A percentile compares a stretch with the other conserved stretches of the same genome.
These are phyloP conservation scores for Otis tarda DNA, from an alignment of 2,113 vertebrate species.

Conservation along the genomic window DNA sequence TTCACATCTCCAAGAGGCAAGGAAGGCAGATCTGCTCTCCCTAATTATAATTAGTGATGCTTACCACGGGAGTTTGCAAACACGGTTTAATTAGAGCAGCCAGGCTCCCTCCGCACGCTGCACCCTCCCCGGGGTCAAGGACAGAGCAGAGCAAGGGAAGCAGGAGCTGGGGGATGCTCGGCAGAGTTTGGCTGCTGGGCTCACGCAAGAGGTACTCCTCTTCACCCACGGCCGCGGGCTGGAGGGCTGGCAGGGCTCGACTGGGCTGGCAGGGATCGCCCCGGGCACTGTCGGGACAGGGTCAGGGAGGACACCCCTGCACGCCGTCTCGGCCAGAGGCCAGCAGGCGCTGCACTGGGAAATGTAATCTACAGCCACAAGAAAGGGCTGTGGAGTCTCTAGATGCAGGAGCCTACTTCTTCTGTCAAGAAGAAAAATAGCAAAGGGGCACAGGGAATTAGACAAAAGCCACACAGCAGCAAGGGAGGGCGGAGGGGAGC, in stretches of 20 bases:
- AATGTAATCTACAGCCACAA: slow-evolving; percentile 43
- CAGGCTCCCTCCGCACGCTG: background rate
- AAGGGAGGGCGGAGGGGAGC: background rate
- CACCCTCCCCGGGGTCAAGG: slow-evolving; percentile 18
- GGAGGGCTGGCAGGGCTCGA: background rate
- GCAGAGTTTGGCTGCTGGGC: background rate
- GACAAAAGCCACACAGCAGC: background rate
- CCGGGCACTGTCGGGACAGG: background rate
- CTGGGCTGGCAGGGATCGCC: background rate
- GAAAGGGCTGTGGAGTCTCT: slow-evolving; percentile 22
- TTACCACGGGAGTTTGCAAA: slow-evolving; percentile 60
- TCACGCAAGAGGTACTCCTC: background rate
- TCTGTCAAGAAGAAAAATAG: slow-evolving; percentile 63
- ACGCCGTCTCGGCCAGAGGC: background rate
- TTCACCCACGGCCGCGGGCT: background rate
- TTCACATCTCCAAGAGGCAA: background rate
- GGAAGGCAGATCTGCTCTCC: slow-evolving; percentile 20
- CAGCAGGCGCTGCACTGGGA: background rate
- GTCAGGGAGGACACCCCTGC: background rate
- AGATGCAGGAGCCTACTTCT: slow-evolving; percentile 15
- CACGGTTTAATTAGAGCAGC: slow-evolving; percentile 56
- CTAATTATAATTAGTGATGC: slow-evolving; percentile 59
- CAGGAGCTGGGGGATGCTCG: background rate
- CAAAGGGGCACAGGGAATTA: slow-evolving; percentile 37
- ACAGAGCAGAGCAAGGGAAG: background rate